A percentile compares a stretch with the other conserved stretches of the same genome.
These are phyloP conservation scores for Lasiommata megera DNA, from an alignment of 2,888 invertebrate genomes.

Conservation along the genomic window DNA sequence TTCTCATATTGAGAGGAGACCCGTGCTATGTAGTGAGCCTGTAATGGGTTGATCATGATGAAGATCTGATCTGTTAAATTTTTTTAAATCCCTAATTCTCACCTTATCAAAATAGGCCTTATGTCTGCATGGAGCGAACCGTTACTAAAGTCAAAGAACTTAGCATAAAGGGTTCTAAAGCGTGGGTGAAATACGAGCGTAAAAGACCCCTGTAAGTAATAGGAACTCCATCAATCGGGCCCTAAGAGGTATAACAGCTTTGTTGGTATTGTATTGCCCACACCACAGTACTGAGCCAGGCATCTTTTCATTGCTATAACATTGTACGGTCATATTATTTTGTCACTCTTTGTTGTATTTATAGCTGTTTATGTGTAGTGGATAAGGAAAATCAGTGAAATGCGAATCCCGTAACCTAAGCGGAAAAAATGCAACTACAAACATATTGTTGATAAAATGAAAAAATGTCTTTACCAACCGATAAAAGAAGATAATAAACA, in stretches of 20 bases:
- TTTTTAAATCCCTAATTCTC: neutral
- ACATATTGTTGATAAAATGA: too few relatives aligned
- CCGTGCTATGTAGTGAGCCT: too few relatives aligned
- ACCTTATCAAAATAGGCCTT: neutral
- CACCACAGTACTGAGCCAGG: neutral
- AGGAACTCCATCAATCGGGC: constrained; percentile 2
- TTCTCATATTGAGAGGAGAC: too few relatives aligned
- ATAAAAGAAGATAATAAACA: too few relatives aligned
- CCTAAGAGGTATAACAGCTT: neutral
- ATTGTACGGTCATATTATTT: neutral
- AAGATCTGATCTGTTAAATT: too few relatives aligned
- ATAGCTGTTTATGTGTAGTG: neutral
- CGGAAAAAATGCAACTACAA: too few relatives aligned
- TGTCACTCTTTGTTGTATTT: neutral
- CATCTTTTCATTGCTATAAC: neutral
- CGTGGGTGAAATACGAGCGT: constrained; percentile 5
- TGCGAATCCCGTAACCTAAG: neutral
- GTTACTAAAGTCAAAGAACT: constrained; percentile 8
- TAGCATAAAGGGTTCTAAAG: neutral
- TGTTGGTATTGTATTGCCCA: neutral
- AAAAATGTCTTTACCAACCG: too few relatives aligned
- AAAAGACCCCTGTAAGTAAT: constrained; percentile 4
- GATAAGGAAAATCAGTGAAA: neutral
- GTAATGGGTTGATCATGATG: too few relatives aligned
- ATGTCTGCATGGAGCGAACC: neutral